A percentile compares a stretch with the other conserved stretches of the same genome.
These are phyloP conservation scores for Agrochola litura DNA, from an alignment of 2,888 invertebrate species.

Conservation along the genomic window DNA sequence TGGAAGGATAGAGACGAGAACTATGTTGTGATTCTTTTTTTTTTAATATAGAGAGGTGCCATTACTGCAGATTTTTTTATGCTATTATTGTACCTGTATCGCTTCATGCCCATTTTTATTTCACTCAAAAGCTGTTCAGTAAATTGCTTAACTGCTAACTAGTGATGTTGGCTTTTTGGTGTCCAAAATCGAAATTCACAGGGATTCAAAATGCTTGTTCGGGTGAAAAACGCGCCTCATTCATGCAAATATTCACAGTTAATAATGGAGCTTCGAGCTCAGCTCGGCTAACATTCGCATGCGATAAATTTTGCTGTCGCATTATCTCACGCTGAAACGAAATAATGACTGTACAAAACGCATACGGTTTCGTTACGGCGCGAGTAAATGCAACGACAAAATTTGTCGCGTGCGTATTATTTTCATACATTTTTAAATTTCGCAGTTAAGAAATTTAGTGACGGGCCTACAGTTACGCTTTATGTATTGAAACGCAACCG, in stretches of 20 bases:
- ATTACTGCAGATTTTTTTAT: conserved; percentile 83
- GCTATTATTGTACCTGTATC: conserved; percentile 79
- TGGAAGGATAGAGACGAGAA: conserved; percentile 68
- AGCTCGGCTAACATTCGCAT: neutral
- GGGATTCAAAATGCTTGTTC: conserved; percentile 6
- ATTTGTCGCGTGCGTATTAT: neutral
- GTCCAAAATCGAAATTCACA: neutral
- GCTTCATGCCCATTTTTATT: conserved; percentile 78
- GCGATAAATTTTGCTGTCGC: neutral
- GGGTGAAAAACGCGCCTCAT: neutral
- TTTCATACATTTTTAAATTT: neutral
- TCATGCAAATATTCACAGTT: conserved; percentile 5
- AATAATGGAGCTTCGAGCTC: neutral
- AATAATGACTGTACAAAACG: neutral
- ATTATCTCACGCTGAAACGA: neutral
- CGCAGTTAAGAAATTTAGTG: conserved; percentile 79
- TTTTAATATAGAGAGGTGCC: conserved; percentile 86
- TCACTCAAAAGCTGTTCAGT: conserved; percentile 73
- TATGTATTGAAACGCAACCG: conserved; percentile 77
- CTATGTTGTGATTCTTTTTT: conserved; percentile 82
- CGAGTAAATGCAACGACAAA: neutral
- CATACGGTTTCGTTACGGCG: neutral
- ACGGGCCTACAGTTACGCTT: conserved; percentile 73
- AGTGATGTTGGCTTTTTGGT: conserved; percentile 10
- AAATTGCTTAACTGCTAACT: conserved; percentile 75